These are phyloP conservation scores for Cavia aperea DNA, from an alignment of 2,113 vertebrate genomes.

Conservation along the genomic window DNA sequence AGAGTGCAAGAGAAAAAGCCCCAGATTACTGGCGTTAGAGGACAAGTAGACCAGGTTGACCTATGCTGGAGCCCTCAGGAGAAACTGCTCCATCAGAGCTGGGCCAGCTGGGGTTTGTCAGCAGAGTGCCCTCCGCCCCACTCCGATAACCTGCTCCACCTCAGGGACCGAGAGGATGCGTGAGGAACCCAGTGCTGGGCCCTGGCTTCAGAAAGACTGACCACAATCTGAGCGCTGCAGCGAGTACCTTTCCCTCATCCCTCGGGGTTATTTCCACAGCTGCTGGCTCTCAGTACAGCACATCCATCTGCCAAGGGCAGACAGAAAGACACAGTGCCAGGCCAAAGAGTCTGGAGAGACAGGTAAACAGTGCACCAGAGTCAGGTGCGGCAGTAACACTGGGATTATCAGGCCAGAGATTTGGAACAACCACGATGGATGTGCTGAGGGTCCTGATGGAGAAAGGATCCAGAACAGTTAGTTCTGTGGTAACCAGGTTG, in stretches of 20 bases:
- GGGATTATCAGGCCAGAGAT: background rate
- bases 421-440: background rate
- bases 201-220: rapidly evolving
- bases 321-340: background rate
- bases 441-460: background rate
- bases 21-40: background rate
- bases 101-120: background rate
- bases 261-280: too few relatives aligned
- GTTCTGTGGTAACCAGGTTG: background rate
- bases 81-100: background rate
- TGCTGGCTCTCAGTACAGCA: background rate
- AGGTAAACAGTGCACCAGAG: background rate
- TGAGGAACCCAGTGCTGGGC: background rate
- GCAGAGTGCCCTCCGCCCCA: background rate
- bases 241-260: background rate
- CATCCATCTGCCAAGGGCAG: background rate
- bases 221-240: background rate
- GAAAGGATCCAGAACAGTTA: background rate
- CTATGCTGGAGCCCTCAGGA: background rate
- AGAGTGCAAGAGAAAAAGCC: background rate
- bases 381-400: background rate
- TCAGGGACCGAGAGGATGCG: background rate
- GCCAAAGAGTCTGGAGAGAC: background rate
- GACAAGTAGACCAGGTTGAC: background rate
- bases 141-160: too few relatives aligned